Percentiles rank a stretch among this genome's conserved stretches.
Evolutionary conservation across 2,888 invertebrate genomes (phyloP).

Genomic region (Amphimallon solstitiale): DNA sequence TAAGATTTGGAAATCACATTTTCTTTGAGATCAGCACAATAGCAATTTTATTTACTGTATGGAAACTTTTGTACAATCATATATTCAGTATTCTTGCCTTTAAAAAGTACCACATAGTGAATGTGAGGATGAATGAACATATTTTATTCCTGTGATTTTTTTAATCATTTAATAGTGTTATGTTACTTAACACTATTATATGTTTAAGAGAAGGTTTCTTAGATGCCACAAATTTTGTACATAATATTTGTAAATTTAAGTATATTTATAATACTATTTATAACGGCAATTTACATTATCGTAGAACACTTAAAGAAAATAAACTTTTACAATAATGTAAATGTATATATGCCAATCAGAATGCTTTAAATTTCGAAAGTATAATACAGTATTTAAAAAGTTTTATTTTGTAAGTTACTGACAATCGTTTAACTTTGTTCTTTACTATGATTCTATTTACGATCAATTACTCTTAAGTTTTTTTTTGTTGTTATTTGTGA

Average conservation of each 20-base stretch:
- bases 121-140: conserved; percentile 32
- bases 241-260: conserved; percentile 34
- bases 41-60: background rate
- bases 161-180: conserved; percentile 33
- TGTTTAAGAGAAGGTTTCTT: conserved; percentile 23
- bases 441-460: conserved; percentile 35
- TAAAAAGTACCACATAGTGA: conserved; percentile 35
- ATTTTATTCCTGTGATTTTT: conserved; percentile 33
- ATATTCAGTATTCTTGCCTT: conserved; percentile 47
- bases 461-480: conserved; percentile 39
- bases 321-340: conserved; percentile 14
- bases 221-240: conserved; percentile 33
- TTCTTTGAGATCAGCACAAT: background rate
- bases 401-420: conserved; percentile 41
- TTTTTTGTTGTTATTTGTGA: conserved; percentile 43
- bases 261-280: conserved; percentile 38
- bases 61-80: conserved; percentile 22
- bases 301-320: background rate
- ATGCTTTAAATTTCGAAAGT: conserved; percentile 42
- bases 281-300: conserved; percentile 24
- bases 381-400: conserved; percentile 43
- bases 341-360: conserved; percentile 16
- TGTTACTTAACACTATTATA: conserved; percentile 14
- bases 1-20: background rate
- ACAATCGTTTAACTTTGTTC: conserved; percentile 29